Conservation (phyloP, 2,888 invertebrate species). For the Ecdyonurus torrentis region DNA sequence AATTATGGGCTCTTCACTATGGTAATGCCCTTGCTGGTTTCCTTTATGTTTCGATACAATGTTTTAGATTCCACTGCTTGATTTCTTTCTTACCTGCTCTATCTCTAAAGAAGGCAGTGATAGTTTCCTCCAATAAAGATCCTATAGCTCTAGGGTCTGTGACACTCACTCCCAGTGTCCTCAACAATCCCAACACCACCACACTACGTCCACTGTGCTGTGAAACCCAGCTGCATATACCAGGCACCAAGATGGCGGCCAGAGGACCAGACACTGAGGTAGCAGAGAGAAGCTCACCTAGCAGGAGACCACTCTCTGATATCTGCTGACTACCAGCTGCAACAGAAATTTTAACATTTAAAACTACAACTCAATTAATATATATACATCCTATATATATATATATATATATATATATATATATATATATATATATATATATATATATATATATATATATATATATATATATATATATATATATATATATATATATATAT, state of each 20-base stretch:
- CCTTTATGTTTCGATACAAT: too few relatives aligned
- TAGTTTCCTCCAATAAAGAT: slow-evolving; percentile 33
- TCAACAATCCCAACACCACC: slow-evolving; percentile 30
- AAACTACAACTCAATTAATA: too few relatives aligned
- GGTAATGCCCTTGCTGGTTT: too few relatives aligned
- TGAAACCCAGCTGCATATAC: slow-evolving; percentile 29
- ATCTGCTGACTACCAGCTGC: slow-evolving; percentile 25
- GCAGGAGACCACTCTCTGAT: slow-evolving; percentile 31
- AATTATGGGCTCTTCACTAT: too few relatives aligned
- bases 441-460: too few relatives aligned
- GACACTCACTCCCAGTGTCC: slow-evolving; percentile 29
- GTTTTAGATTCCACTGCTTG: too few relatives aligned
- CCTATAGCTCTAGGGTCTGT: slow-evolving; percentile 31
- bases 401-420: too few relatives aligned
- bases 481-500: too few relatives aligned
- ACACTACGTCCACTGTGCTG: slow-evolving; percentile 30
- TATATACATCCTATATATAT: too few relatives aligned
- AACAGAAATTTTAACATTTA: too few relatives aligned
- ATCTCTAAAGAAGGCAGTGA: slow-evolving; percentile 36
- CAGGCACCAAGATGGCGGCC: slow-evolving; percentile 18
- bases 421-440: too few relatives aligned
- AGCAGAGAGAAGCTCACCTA: slow-evolving; percentile 32
- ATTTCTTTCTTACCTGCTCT: slow-evolving; percentile 24
- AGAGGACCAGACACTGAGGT: slow-evolving; percentile 22
- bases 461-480: too few relatives aligned